These are phyloP conservation scores for Theonella swinhoei DNA, from an alignment of 37 sponge, comb jelly and placozoan species.

Conservation along the genomic window DNA sequence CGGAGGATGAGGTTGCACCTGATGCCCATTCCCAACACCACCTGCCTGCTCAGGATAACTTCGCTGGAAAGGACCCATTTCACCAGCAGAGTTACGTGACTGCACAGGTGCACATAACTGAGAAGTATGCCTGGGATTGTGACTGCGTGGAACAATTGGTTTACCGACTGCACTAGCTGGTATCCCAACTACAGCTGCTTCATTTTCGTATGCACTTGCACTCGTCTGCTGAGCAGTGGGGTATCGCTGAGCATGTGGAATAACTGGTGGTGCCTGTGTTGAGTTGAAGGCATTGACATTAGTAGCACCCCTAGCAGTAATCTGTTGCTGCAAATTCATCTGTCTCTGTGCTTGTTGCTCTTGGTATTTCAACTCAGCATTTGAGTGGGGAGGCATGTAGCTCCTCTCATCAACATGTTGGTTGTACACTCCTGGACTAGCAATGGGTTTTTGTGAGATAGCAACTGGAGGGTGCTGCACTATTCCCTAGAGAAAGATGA, in stretches of 20 bases:
- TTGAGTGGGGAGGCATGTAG: background rate
- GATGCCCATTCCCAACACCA: too few relatives aligned
- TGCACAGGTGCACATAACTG: background rate
- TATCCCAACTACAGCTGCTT: background rate
- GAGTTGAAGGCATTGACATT: too few relatives aligned
- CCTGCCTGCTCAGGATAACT: too few relatives aligned
- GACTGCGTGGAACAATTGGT: background rate
- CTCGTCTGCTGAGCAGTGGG: background rate
- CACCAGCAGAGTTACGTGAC: background rate
- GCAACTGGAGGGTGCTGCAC: background rate
- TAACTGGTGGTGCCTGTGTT: background rate
- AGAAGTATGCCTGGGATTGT: background rate
- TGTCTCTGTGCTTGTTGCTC: background rate
- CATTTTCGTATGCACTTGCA: too few relatives aligned
- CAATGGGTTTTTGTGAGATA: background rate
- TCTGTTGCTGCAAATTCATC: background rate
- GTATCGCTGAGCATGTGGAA: background rate
- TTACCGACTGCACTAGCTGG: background rate
- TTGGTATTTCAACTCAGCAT: background rate
- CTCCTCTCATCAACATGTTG: background rate
- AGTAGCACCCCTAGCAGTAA: background rate
- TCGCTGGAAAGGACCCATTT: too few relatives aligned
- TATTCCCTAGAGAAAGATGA: too few relatives aligned
- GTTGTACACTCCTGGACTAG: background rate
- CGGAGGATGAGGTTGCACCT: too few relatives aligned